These are phyloP conservation scores for Phaethon lepturus DNA, from an alignment of 2,113 vertebrate species.

Conservation along the genomic window DNA sequence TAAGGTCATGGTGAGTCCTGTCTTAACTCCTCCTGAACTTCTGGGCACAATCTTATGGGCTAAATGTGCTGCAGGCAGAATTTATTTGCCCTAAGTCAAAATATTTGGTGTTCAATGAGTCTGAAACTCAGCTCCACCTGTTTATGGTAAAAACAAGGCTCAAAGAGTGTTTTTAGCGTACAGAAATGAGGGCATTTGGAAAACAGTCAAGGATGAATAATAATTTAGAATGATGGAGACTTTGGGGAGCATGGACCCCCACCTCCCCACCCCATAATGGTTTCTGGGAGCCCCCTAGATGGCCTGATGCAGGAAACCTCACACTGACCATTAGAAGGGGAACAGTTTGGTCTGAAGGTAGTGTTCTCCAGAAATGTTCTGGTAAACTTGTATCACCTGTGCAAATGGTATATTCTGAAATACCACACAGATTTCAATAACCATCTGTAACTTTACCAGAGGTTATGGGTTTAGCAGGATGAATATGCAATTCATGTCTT, in stretches of 20 bases:
- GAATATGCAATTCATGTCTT: neutral
- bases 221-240: neutral
- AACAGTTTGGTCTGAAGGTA: neutral
- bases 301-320: neutral
- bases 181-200: neutral
- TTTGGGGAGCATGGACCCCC: neutral
- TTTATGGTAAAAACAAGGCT: neutral
- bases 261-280: neutral
- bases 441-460: neutral
- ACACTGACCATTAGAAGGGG: neutral
- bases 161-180: neutral
- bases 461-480: neutral
- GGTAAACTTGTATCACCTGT: neutral
- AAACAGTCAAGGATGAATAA: neutral
- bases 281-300: neutral
- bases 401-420: neutral
- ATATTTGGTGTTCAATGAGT: neutral
- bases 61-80: neutral
- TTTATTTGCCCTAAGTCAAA: neutral
- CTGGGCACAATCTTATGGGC: neutral
- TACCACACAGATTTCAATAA: neutral
- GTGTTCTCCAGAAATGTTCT: neutral
- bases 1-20: conserved; percentile 87
- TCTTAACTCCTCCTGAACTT: neutral
- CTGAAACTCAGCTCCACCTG: neutral